Percentiles rank a stretch among this genome's conserved stretches.
phyloP scores from a whole-genome alignment of 2,113 vertebrate species.

The Pardalotus punctatus region DNA sequence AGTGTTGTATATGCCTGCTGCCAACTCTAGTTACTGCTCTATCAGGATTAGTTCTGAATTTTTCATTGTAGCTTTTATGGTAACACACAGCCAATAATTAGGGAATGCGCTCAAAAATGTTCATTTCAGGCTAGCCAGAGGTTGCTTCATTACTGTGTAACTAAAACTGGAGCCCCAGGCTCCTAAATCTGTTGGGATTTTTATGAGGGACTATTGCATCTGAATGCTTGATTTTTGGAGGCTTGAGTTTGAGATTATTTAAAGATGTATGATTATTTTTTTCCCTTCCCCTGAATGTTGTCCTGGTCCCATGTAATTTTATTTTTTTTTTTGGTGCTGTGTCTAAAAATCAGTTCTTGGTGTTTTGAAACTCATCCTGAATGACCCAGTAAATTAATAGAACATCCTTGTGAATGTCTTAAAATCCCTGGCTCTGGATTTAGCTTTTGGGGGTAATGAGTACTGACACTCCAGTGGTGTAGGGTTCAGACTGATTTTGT shows the following conservation, averaged over 20 bases:
- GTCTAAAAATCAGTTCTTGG: background rate
- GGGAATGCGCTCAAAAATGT: background rate
- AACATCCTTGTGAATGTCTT: background rate
- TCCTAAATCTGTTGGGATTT: background rate
- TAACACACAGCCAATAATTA: background rate
- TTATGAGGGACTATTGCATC: background rate
- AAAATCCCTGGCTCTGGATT: background rate
- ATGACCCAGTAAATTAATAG: background rate
- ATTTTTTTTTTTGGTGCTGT: rapidly evolving
- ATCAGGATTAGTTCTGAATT: background rate
- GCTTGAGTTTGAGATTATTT: background rate
- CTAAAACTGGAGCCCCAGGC: background rate
- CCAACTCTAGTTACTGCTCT: background rate
- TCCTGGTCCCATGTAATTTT: background rate
- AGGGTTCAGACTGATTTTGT: background rate
- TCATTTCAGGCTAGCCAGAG: background rate
- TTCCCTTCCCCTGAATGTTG: background rate
- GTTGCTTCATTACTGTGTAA: background rate
- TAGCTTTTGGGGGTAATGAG: background rate
- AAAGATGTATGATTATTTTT: background rate
- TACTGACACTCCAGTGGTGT: background rate
- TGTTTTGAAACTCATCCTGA: background rate
- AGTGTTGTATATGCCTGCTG: background rate
- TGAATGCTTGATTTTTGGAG: background rate
- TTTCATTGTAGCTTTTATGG: background rate